These are phyloP conservation scores for Gerris buenoi DNA, from an alignment of 1,140 invertebrate genomes.

Conservation along the genomic window DNA sequence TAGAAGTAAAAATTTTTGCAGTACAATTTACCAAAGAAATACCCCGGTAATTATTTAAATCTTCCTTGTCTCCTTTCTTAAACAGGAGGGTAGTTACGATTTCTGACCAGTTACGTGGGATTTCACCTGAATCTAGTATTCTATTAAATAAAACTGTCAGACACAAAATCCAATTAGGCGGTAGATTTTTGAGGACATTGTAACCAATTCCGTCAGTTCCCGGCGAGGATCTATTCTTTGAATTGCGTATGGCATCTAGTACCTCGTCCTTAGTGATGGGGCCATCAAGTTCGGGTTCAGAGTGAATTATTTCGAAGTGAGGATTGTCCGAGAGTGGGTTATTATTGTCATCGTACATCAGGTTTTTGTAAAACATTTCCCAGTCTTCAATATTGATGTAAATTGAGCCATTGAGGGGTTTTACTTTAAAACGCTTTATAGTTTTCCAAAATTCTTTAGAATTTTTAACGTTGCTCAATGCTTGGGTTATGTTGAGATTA, in stretches of 20 bases:
- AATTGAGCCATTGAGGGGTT: background rate
- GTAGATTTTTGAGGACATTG: constrained; percentile 13
- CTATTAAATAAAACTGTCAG: constrained; percentile 11
- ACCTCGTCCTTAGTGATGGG: constrained; percentile 6
- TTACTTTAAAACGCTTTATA: background rate
- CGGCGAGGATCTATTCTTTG: constrained; percentile 14
- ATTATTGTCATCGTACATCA: background rate
- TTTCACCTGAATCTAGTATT: constrained; percentile 10
- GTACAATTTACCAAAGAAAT: constrained; percentile 20
- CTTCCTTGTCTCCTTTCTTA: constrained; percentile 16
- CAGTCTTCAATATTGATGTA: background rate
- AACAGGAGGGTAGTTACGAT: constrained; percentile 10
- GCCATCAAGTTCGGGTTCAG: background rate
- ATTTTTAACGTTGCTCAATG: background rate
- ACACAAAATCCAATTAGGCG: background rate
- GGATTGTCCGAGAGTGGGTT: background rate
- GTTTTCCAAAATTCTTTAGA: background rate
- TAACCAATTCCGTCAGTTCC: constrained; percentile 16
- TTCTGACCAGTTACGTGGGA: constrained; percentile 5
- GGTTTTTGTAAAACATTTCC: too few species aligned
- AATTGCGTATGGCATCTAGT: background rate
- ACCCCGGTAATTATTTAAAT: constrained; percentile 20
- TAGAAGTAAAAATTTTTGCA: constrained; percentile 20
- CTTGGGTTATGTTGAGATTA: background rate
- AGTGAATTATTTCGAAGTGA: background rate